Evolutionary conservation across 1,140 invertebrate species (phyloP).

Genomic region (Drosophila pachea): DNA sequence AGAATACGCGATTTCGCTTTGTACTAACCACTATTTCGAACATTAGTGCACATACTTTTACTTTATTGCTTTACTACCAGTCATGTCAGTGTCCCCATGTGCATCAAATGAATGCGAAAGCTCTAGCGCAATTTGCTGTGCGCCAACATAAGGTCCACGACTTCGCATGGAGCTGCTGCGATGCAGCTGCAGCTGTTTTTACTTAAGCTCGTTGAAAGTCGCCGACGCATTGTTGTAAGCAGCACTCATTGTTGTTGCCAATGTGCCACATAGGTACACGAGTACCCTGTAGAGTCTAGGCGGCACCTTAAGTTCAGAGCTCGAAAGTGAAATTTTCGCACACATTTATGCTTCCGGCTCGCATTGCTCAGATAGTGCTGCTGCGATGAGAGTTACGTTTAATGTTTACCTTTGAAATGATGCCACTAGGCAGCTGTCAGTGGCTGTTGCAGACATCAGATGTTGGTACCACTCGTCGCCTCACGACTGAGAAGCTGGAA

Average conservation of each 20-base stretch:
- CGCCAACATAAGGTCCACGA: slow-evolving; percentile 26
- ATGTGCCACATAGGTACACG: slow-evolving; percentile 13
- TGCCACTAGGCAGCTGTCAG: slow-evolving; percentile 34
- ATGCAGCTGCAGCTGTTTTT: slow-evolving; percentile 11
- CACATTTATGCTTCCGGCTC: slow-evolving; percentile 52
- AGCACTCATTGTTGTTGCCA: slow-evolving; percentile 24
- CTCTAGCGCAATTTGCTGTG: background rate
- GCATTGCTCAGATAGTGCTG: slow-evolving; percentile 29
- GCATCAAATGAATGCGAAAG: slow-evolving; percentile 43
- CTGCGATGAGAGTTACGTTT: slow-evolving; percentile 54
- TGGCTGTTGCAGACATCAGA: slow-evolving; percentile 21
- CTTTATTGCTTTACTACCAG: slow-evolving; percentile 34
- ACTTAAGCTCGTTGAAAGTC: background rate
- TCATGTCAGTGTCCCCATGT: slow-evolving; percentile 13
- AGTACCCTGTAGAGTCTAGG: slow-evolving; percentile 27
- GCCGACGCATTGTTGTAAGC: slow-evolving; percentile 56
- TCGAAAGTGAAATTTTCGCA: slow-evolving; percentile 72
- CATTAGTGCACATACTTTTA: background rate
- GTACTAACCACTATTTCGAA: too few species aligned
- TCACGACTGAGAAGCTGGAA: slow-evolving; percentile 23
- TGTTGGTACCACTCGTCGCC: slow-evolving; percentile 2
- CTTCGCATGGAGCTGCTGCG: slow-evolving; percentile 33
- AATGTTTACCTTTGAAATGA: slow-evolving; percentile 68
- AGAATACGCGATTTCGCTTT: too few species aligned
- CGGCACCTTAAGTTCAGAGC: slow-evolving; percentile 35